Percentiles rank a stretch among this genome's conserved stretches.
phyloP scores from a whole-genome alignment of 2,113 vertebrate species.

The Hemichromis elongatus region DNA sequence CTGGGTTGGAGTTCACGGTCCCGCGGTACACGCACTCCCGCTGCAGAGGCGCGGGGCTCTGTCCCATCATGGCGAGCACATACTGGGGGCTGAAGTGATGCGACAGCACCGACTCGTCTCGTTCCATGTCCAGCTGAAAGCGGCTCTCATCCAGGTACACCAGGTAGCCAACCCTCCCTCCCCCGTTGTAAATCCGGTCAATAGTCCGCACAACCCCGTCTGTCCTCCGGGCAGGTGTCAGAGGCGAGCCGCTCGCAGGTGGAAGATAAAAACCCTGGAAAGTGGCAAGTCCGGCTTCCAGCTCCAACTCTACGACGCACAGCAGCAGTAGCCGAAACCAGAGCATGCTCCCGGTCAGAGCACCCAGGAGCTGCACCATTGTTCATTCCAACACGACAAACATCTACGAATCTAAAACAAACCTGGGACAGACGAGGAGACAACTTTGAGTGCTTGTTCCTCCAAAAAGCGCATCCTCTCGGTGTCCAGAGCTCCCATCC shows the following conservation, averaged over 20 bases:
- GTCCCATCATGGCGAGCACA: conserved; percentile 53
- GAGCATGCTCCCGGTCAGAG: conserved; percentile 46
- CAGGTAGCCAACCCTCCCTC: conserved; percentile 87
- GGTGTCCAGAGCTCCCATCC: conserved; percentile 44
- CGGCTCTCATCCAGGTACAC: conserved; percentile 81
- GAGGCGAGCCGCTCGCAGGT: conserved; percentile 64
- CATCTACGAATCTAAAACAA: conserved; percentile 49
- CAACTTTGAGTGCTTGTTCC: conserved; percentile 23
- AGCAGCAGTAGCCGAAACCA: conserved; percentile 57
- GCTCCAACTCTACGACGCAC: conserved; percentile 44
- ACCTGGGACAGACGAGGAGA: neutral
- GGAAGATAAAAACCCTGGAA: conserved; percentile 60
- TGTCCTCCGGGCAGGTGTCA: conserved; percentile 69
- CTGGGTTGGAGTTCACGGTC: conserved; percentile 83
- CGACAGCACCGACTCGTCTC: conserved; percentile 75
- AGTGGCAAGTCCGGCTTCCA: conserved; percentile 26
- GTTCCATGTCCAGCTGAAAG: conserved; percentile 89
- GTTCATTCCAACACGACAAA: conserved; percentile 43
- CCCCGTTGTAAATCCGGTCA: conserved; percentile 86
- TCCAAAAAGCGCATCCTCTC: conserved; percentile 62
- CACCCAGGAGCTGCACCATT: conserved; percentile 54
- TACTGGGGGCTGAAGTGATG: conserved; percentile 62
- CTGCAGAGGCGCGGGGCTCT: conserved; percentile 42
- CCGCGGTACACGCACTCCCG: conserved; percentile 84
- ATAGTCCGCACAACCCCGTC: conserved; percentile 80